Percentiles rank a stretch among this genome's conserved stretches.
Evolutionary conservation across 2,113 vertebrate species (phyloP).

Genomic region (Apus apus): DNA sequence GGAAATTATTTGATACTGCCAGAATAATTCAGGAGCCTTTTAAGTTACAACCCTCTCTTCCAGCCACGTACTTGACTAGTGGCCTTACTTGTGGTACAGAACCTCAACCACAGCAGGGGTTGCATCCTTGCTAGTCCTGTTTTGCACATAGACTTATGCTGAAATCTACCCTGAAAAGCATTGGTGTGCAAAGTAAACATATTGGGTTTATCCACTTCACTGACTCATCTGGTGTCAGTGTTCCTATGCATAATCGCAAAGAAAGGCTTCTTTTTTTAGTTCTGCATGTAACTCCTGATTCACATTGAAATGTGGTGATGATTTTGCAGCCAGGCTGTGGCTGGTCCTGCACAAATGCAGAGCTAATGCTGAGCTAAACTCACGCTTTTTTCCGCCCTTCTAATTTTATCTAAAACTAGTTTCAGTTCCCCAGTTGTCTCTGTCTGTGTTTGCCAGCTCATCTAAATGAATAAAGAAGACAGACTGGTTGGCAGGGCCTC

Average conservation of each 20-base stretch:
- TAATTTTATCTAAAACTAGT: not conserved
- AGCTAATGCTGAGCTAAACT: not conserved
- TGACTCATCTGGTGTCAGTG: not conserved
- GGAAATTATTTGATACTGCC: not conserved
- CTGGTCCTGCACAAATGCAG: not conserved
- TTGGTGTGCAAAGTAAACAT: not conserved
- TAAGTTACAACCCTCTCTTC: not conserved
- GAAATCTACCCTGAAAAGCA: not conserved
- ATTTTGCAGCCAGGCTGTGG: not conserved
- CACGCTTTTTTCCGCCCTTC: not conserved
- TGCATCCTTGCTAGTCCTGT: not conserved
- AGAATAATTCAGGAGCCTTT: not conserved
- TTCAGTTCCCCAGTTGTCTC: not conserved
- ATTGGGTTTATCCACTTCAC: not conserved
- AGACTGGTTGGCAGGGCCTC: not conserved
- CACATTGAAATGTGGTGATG: not conserved
- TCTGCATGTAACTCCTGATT: not conserved
- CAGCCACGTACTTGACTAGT: not conserved
- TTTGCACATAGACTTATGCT: not conserved
- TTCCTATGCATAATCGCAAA: not conserved
- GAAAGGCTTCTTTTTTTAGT: not conserved
- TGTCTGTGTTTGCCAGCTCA: not conserved
- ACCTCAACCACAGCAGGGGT: not conserved
- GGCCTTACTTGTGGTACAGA: not conserved
- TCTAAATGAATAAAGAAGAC: not conserved